Evolutionary conservation across 2,113 vertebrate genomes (phyloP), one percentile per base, ranked within the genome.

Genomic region (Gila orcuttii): DNA sequence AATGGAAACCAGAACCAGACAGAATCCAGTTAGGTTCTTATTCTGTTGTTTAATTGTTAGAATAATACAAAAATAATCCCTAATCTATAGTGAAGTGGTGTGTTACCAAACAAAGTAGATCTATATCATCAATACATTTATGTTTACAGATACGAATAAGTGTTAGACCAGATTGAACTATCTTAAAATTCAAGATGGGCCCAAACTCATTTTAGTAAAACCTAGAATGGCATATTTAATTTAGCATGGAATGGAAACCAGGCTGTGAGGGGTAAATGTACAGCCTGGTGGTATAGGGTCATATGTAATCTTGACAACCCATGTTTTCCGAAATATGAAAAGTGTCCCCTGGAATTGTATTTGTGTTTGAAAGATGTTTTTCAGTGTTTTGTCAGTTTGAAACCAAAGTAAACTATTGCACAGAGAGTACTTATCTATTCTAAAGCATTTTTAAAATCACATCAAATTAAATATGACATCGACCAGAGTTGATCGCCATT

Each of bases 1-100:
- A 59, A 28, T n/a, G 77, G 28, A 79, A 52, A 60, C n/a, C 75
- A 55, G 62, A 17, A 73, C 10, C 59, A 62, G 12, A 62, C 71
- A 47, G 66, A 31, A 60, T 39, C 13, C 2, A 73, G 52, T 52
- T 12, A n/a, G 8, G 52, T 33, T 82, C 10, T 36, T 11, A 39
- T 19, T 13, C 36, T 42, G 42, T 9, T 42, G 42, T 42, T 42
- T 42, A 42, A 42, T 42, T 42, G 42, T 42, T 42, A 42, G 11
- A 82, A 52, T 57, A 36, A 71, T 39, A 73, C 68, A 8, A 28
- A 25, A 47, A 47, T 47, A 42, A 69, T 11, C 28, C 4, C 9
- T 31, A 28, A 64, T 64, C 8, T 45, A 28, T 68, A 50, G 55
- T 0, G 23, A 57, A 33, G 47, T 6, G 28, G 23, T 77, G 69